Evolutionary conservation across 2,113 vertebrate species (phyloP), one percentile per base, ranked within the genome.

Genomic region (Myanophis thanlyinensis): DNA sequence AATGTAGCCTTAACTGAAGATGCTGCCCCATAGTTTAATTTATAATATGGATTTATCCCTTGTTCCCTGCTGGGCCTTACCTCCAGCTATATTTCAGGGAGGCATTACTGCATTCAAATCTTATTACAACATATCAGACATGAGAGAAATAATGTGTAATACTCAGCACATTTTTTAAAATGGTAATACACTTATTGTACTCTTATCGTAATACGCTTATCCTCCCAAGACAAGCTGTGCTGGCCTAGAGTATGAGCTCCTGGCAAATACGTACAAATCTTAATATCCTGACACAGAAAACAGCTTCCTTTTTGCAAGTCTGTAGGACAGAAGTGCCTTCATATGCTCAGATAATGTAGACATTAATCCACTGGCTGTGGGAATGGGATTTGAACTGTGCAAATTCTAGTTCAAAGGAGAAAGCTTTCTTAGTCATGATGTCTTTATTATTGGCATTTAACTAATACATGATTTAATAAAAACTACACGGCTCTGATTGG

Each of bases 401-500:
- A 93, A 93, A 95, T 95, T 94, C 88, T 88, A 92, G 92, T 94
- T 97, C 96, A 97, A 97, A 97, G 94, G 93, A 95, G 20, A 90
- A 85, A 93, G 91, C 80, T 90, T 87, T 62, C 92, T 97, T 90
- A 44, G 88, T 23, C 46, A 35, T 94, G 93, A 93, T 95, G 92
- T 92, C 94, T 96, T 90, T 90, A 90, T 95, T 97, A 96, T 94
- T 95, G 94, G 0, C 93, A 85, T 92, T 96, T 95, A 94, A 91
- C 90, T 94, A 87, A 97, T 95, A 97, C 96, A 95, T 89, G 94
- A 91, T 96, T 96, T 96, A 94, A 97, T 96, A 94, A 93, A 95
- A 96, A 92, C 8, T 73, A 35, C 94, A 94, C 3, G 25, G 88
- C 88, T 96, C 88, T 96, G 95, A 96, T 87, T 93, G 94, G 88